Conservation (phyloP, 2,113 vertebrate genomes). For the Heteronetta atricapilla region DNA sequence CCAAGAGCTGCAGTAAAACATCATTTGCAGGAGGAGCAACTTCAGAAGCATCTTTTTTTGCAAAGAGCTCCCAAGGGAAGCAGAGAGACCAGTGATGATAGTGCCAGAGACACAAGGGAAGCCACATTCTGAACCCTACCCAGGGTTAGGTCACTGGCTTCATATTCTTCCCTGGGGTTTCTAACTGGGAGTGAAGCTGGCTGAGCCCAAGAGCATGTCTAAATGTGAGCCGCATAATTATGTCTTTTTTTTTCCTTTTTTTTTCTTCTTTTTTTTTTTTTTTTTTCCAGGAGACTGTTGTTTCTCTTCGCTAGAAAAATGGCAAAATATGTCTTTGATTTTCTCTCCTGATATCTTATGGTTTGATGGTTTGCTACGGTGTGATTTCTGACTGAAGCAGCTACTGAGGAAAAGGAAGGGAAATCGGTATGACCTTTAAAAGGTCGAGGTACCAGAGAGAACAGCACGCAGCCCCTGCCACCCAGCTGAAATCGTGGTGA, state of each 20-base stretch:
- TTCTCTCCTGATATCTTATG: background rate
- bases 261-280: no score
- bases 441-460: background rate
- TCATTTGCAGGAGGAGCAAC: background rate
- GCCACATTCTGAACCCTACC: background rate
- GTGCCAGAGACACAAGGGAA: background rate
- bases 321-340: background rate
- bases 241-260: background rate
- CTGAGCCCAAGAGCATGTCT: background rate
- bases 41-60: background rate
- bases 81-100: background rate
- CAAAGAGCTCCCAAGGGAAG: background rate
- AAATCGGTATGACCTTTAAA: background rate
- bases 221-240: background rate
- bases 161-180: background rate
- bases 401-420: background rate
- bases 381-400: background rate
- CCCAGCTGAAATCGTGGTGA: background rate
- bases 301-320: background rate
- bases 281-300: background rate
- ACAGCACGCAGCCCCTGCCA: background rate
- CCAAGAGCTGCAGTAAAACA: background rate
- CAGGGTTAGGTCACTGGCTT: background rate
- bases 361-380: accelerated
- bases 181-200: background rate